Evolutionary conservation across 2,113 vertebrate genomes (phyloP).

Genomic region (Synodontis membranacea): DNA sequence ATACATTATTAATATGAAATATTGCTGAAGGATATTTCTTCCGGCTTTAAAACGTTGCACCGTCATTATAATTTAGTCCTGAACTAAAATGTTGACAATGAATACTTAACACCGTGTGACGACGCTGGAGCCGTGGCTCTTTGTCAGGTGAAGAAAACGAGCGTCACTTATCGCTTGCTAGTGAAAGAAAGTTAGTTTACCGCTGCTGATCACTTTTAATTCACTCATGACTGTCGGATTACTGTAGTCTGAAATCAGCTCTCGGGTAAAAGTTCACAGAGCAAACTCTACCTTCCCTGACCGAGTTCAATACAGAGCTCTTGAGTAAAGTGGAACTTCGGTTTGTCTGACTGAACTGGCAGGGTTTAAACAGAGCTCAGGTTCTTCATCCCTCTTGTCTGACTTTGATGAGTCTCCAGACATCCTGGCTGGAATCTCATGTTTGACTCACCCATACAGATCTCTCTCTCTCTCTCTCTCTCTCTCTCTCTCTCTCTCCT

Average conservation of each 20-base stretch:
- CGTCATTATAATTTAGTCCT: too few species aligned
- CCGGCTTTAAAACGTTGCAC: too few species aligned
- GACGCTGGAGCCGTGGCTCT: background rate
- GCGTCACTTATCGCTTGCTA: background rate
- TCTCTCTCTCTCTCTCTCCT: background rate
- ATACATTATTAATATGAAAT: too few species aligned
- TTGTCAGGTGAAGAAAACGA: background rate
- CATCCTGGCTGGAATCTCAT: constrained; percentile 48
- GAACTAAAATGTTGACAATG: too few species aligned
- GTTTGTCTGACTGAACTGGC: constrained; percentile 25
- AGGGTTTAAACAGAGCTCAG: constrained; percentile 54
- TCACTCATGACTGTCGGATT: background rate
- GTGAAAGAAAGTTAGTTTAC: background rate
- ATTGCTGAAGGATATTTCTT: too few species aligned
- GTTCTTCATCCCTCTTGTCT: constrained; percentile 52
- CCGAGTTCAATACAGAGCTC: background rate
- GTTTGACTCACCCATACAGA: constrained; percentile 32
- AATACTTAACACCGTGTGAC: too few species aligned
- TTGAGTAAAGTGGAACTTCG: constrained; percentile 14
- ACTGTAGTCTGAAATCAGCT: background rate
- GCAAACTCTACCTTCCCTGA: background rate
- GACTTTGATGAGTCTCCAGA: constrained; percentile 54
- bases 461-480: background rate
- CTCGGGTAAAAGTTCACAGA: background rate
- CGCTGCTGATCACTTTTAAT: background rate